A percentile compares a stretch with the other conserved stretches of the same genome.
These are phyloP conservation scores for Petaurus breviceps DNA, from an alignment of 2,113 vertebrate genomes.

Conservation along the genomic window DNA sequence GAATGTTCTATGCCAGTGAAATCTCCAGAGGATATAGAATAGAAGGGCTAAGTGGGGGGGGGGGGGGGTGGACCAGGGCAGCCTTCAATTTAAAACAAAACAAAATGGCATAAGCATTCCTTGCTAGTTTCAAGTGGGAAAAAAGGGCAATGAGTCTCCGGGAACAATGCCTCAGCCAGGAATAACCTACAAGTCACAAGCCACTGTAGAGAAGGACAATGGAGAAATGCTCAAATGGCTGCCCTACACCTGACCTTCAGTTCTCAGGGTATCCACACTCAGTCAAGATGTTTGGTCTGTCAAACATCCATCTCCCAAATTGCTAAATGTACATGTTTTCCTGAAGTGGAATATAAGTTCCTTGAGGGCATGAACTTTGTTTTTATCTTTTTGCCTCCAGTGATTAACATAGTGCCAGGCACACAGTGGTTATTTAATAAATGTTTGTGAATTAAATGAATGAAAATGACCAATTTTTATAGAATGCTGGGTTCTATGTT, in stretches of 20 bases:
- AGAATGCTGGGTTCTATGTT: neutral
- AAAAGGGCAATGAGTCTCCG: constrained; percentile 67
- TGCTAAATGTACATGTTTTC: neutral
- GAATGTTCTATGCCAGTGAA: neutral
- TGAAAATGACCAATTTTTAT: neutral
- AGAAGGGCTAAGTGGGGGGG: neutral
- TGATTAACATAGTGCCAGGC: neutral
- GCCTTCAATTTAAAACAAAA: neutral
- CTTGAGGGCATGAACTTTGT: neutral
- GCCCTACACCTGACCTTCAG: neutral
- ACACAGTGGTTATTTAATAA: neutral
- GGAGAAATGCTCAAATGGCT: constrained; percentile 31
- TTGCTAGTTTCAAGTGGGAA: constrained; percentile 69
- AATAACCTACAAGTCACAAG: constrained; percentile 56
- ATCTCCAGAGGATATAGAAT: neutral
- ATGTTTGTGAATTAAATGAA: neutral
- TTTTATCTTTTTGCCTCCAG: neutral
- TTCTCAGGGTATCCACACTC: neutral
- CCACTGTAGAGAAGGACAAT: constrained; percentile 40
- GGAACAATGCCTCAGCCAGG: constrained; percentile 52
- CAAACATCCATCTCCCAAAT: constrained; percentile 1
- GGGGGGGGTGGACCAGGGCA: neutral
- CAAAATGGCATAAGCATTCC: constrained; percentile 51
- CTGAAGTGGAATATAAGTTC: neutral
- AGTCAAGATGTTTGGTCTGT: neutral